Base-by-base conservation (phyloP, 37 sponge, comb jelly and placozoan species). In the Crambe crambe region DNA sequence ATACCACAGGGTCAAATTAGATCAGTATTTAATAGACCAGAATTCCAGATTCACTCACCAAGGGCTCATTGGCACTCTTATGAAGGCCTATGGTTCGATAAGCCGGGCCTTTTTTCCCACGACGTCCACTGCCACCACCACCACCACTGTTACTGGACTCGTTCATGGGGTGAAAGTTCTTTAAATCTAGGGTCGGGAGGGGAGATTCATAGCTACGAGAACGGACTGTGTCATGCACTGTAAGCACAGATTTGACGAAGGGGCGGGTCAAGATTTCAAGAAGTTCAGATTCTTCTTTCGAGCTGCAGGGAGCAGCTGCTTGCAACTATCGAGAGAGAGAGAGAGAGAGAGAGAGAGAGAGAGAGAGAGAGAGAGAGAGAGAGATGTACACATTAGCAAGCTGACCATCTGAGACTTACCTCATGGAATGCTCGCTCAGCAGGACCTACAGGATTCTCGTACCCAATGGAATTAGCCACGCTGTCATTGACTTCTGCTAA, bases 81-180 rank as follows among this genome's bases (percentile, higher is more conserved):
- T 95, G 92, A 17, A 95, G 85, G 3, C 95, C 95, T 9, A 95
- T 80, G 1, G 87, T 89, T 5, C 88, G 68, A 35, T 58, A 59
- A 56, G 81, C 82, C 9, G 39, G 37, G 29, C 69, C 75, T 1
- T 59, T 36, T 15, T 63, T 62, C 32, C 31, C 60, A 9, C 30
- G 35, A 0, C 63, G 5, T 63, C 72, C 73, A n/a, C 70, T 9
- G n/a, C n/a, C n/a, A n/a, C n/a, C n/a, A n/a, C n/a, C n/a, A n/a
- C n/a, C n/a, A n/a, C n/a, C n/a, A n/a, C n/a, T n/a, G n/a, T n/a
- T n/a, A 25, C 42, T 27, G 9, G 8, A 51, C 35, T 85, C 56
- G 58, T 72, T 90, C 58, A 76, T 60, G n/a, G 87, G 87, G 66
- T 82, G 76, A 42, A 77, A 86, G 74, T 30, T 77, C 0, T 70